Conservation (phyloP, 2,888 invertebrate species). For the Tipula helvola region DNA sequence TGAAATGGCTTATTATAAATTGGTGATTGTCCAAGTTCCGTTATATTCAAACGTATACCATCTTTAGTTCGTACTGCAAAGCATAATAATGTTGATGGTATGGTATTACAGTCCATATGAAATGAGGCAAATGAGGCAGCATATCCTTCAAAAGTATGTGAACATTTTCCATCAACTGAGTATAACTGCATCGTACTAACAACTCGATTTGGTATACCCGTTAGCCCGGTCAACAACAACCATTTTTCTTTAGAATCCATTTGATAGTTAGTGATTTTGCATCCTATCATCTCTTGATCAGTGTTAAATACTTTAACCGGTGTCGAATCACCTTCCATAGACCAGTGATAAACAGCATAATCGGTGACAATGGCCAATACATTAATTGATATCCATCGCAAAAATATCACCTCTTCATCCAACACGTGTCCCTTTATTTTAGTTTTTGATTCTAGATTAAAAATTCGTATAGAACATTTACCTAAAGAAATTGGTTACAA, state of each 20-base stretch:
- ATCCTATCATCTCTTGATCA: constrained; percentile 87
- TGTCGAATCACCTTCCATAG: constrained; percentile 95
- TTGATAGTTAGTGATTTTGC: constrained; percentile 98
- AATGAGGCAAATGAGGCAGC: constrained; percentile 94
- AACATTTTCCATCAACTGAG: constrained; percentile 95
- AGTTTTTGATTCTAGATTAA: constrained; percentile 99
- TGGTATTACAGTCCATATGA: constrained; percentile 88
- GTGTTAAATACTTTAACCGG: constrained; percentile 96
- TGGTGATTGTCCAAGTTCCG: constrained; percentile 86
- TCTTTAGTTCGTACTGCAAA: constrained; percentile 87
- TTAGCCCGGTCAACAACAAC: constrained; percentile 87
- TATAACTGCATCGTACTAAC: constrained; percentile 99
- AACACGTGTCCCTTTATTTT: constrained; percentile 98
- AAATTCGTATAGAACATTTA: constrained; percentile 94
- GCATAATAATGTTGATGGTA: constrained; percentile 86
- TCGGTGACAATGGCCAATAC: constrained; percentile 94
- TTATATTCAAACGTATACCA: constrained; percentile 93
- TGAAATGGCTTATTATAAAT: constrained; percentile 91
- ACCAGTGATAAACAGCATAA: constrained; percentile 93
- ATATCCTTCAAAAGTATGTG: constrained; percentile 89
- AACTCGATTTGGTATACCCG: constrained; percentile 87
- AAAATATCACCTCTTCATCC: constrained; percentile 93
- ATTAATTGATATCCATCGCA: constrained; percentile 98
- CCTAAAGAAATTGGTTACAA: constrained; percentile 44
- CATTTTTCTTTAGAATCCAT: constrained; percentile 95